Evolutionary conservation across 2,888 invertebrate genomes (phyloP).

Genomic region (Lepeophtheirus nordmannii): DNA sequence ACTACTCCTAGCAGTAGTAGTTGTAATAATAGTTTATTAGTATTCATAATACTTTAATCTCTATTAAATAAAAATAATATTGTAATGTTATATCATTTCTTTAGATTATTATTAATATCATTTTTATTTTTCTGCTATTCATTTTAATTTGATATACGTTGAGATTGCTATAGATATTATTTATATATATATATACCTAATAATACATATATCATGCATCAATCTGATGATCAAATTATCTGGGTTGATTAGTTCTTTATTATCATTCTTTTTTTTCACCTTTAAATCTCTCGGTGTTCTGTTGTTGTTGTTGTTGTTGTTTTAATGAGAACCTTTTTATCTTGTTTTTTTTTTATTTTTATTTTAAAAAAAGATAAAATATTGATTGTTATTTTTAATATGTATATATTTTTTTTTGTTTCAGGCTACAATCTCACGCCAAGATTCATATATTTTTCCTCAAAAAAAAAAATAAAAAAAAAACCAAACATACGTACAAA

Average conservation of each 20-base stretch:
- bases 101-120: too few relatives aligned
- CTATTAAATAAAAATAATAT: too few relatives aligned
- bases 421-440: conserved; percentile 6
- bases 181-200: not conserved
- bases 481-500: not conserved
- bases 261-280: not conserved
- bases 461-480: not conserved
- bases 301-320: not conserved
- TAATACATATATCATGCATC: not conserved
- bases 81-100: too few relatives aligned
- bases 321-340: not conserved
- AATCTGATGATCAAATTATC: not conserved
- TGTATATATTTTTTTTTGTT: not conserved
- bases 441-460: conserved; percentile 3
- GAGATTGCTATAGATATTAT: not conserved
- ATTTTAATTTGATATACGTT: not conserved
- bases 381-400: conserved; percentile 7
- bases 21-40: too few relatives aligned
- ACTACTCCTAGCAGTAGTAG: too few relatives aligned
- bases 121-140: not conserved
- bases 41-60: too few relatives aligned
- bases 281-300: not conserved
- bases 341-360: not conserved
- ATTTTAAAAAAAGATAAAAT: not conserved
- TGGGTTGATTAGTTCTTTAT: not conserved